phyloP scores from a whole-genome alignment of 2,797 vertebrate species.

The Mallotus villosus region DNA sequence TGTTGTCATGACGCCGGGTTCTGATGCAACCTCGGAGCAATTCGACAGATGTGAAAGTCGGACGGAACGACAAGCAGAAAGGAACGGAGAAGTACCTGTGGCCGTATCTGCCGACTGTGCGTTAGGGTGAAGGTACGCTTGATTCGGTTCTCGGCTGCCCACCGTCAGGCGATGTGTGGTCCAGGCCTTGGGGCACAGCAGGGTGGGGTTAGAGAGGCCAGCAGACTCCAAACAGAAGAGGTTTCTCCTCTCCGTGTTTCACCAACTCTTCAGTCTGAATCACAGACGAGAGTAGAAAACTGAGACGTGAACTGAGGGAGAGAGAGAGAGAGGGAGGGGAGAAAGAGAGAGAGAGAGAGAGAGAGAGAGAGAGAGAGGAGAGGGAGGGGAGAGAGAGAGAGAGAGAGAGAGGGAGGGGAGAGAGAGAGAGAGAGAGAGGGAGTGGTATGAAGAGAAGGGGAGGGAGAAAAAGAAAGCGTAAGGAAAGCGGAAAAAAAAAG shows the following conservation, averaged over 20 bases:
- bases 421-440: not conserved
- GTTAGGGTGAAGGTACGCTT: slow-evolving; percentile 11
- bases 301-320: slow-evolving; percentile 10
- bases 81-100: slow-evolving; percentile 14
- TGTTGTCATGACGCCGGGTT: not conserved
- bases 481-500: slow-evolving; percentile 19
- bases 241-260: slow-evolving; percentile 28
- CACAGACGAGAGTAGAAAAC: slow-evolving; percentile 7
- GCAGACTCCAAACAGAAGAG: slow-evolving; percentile 6
- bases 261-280: slow-evolving; percentile 17
- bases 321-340: slow-evolving; percentile 15
- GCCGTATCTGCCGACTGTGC: slow-evolving; percentile 20
- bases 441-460: not conserved
- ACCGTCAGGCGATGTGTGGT: no score
- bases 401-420: not conserved
- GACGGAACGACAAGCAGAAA: slow-evolving; percentile 31
- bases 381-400: slow-evolving; percentile 13
- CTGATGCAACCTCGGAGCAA: slow-evolving; percentile 30
- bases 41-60: slow-evolving; percentile 29
- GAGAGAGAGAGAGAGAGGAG: slow-evolving; percentile 22
- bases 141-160: no score
- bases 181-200: slow-evolving; percentile 15
- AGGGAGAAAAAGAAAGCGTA: slow-evolving; percentile 22
- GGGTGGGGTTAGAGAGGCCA: not conserved
- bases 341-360: slow-evolving; percentile 12